Base-by-base conservation (phyloP, 2,797 vertebrate genomes). In the Leptoclinus maculatus region DNA sequence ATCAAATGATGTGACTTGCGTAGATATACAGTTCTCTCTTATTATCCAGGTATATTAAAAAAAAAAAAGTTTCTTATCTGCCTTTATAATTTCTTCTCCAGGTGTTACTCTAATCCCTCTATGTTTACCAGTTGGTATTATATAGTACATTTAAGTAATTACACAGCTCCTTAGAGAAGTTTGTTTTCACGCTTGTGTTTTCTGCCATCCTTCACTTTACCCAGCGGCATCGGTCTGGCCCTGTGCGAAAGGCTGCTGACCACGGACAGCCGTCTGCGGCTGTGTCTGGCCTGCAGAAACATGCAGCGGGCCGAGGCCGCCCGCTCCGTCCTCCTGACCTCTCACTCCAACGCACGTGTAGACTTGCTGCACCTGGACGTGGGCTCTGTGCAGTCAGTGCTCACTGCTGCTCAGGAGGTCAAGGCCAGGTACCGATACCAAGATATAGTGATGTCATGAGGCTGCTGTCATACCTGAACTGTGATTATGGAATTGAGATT, bases 221-320 rank as follows among this genome's bases (percentile, higher is more conserved):
- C 8, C 88, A 98, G 98, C 69, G 97, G 98, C 43, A 96, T 99
- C 8, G 97, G 98, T 59, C 89, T 97, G 56, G 97, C 97, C 1
- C 88, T 99, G 62, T 99, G 97, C 89, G 91, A 93, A 78, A 93
- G 98, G 73, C 94, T 99, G 59, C 95, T 99, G 63, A 84, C 66
- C 0, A 91, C 95, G 71, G 95, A 97, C 74, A 83, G 83, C 9
- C 94, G 87, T 71, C 88, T 99, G 3, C 95, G 93, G 3, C 88
- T 99, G 66, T 99, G 98, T 70, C 90, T 99, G 92, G 97, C 96
- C 2, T 99, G 98, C 89, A 96, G 98, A 41, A 97, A 95, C 85
- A 57, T 85, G 90, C 91, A 93, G 85, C 96, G 96, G 54, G 97
- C 96, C 0, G 90, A 95, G 3, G 92, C 91, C 0, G 95, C 96